Evolutionary conservation across 2,113 vertebrate species (phyloP).

Genomic region (Laterallus jamaicensis): DNA sequence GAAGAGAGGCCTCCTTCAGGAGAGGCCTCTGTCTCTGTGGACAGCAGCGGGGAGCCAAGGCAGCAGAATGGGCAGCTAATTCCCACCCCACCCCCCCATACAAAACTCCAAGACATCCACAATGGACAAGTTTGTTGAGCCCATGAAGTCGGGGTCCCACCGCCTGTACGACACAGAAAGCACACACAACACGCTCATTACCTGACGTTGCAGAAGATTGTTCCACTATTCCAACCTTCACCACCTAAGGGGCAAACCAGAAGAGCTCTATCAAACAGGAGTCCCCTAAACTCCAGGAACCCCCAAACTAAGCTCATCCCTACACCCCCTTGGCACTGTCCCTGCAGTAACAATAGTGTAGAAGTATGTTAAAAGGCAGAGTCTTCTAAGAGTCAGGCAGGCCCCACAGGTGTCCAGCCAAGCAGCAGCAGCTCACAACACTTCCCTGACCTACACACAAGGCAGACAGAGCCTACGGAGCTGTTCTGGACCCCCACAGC

Average conservation of each 20-base stretch:
- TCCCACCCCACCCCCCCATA: not conserved
- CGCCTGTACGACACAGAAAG: not conserved
- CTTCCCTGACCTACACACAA: not conserved
- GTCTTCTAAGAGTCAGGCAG: not conserved
- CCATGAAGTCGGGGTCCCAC: not conserved
- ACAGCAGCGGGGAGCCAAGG: not conserved
- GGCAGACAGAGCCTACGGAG: not conserved
- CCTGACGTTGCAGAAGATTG: slow-evolving; percentile 92
- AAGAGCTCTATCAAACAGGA: not conserved
- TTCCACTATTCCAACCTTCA: slow-evolving; percentile 96
- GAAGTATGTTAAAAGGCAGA: not conserved
- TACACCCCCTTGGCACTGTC: not conserved
- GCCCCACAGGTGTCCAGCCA: not conserved
- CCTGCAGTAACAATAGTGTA: not conserved
- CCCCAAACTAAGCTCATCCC: not conserved
- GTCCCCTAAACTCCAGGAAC: not conserved
- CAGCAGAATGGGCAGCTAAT: not conserved
- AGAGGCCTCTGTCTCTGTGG: not conserved
- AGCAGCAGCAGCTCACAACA: not conserved
- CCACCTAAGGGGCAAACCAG: slow-evolving; percentile 79
- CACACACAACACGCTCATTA: slow-evolving; percentile 19
- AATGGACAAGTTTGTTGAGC: not conserved
- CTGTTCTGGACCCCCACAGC: not conserved
- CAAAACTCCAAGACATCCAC: not conserved
- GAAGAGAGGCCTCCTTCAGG: not conserved